Percentiles rank a stretch among this genome's conserved stretches.
Conservation (phyloP, 2,797 vertebrate species). For the Acipenser oxyrinchus region DNA sequence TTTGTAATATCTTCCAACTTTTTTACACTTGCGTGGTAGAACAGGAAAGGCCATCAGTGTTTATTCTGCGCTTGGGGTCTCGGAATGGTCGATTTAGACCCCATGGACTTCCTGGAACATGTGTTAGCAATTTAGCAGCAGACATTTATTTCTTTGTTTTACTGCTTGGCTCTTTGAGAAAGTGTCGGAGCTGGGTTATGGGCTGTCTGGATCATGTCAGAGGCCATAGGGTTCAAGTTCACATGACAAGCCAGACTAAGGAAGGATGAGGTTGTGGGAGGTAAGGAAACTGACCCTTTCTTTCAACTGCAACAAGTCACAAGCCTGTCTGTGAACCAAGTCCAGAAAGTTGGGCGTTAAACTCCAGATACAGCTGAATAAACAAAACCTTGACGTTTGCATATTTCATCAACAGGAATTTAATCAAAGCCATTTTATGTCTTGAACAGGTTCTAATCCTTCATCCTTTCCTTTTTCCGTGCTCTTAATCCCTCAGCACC, state of each 20-base stretch:
- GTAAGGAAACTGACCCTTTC: conserved; percentile 67
- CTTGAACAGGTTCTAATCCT: conserved; percentile 41
- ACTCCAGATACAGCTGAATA: conserved; percentile 71
- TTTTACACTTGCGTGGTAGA: conserved; percentile 31
- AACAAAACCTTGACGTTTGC: conserved; percentile 65
- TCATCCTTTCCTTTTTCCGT: conserved; percentile 26
- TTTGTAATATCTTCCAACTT: conserved; percentile 61
- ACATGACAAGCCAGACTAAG: conserved; percentile 81
- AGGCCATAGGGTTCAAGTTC: conserved; percentile 95
- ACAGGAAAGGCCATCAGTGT: conserved; percentile 69
- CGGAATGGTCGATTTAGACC: conserved; percentile 71
- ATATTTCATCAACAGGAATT: conserved; percentile 60
- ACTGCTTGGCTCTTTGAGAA: conserved; percentile 94
- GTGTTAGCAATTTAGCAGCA: conserved; percentile 93
- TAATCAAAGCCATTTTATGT: conserved; percentile 51
- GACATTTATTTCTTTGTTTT: conserved; percentile 98
- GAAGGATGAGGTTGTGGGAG: conserved; percentile 64
- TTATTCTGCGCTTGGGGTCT: conserved; percentile 71
- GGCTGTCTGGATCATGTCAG: conserved; percentile 98
- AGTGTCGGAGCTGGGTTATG: conserved; percentile 88
- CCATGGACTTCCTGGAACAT: conserved; percentile 84
- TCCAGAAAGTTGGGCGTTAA: conserved; percentile 49
- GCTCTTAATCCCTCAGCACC: conserved; percentile 52
- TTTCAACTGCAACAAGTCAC: conserved; percentile 59
- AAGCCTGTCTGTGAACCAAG: conserved; percentile 58